A percentile compares a stretch with the other conserved stretches of the same genome.
Evolutionary conservation across 1,140 invertebrate genomes (phyloP).

Genomic region (Chironomus tepperi): DNA sequence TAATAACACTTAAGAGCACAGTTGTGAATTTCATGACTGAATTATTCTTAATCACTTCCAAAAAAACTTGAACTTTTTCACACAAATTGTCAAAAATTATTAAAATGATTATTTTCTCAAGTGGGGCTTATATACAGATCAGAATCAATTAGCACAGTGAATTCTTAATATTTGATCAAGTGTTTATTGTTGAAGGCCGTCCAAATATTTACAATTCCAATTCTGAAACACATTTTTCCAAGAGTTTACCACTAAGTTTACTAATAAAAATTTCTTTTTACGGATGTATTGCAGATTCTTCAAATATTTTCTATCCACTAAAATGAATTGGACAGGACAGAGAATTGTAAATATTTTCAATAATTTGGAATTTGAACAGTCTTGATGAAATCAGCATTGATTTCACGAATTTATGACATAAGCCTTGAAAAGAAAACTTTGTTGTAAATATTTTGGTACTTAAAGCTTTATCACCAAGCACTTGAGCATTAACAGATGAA

Average conservation of each 20-base stretch:
- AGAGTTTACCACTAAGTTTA: neutral
- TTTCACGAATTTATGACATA: no score
- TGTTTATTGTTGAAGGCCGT: neutral
- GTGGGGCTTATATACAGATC: neutral
- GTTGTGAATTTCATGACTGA: neutral
- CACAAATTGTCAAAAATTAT: neutral
- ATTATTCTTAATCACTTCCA: neutral
- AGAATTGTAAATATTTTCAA: neutral
- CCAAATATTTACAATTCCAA: neutral
- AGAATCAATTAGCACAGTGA: neutral
- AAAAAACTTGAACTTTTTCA: neutral
- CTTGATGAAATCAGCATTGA: no score
- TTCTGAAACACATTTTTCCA: neutral
- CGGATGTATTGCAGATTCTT: neutral
- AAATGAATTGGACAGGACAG: neutral
- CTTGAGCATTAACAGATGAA: no score
- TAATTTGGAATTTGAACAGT: no score
- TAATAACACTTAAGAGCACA: neutral
- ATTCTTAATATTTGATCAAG: neutral
- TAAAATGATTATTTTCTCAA: neutral
- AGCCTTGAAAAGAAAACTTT: no score
- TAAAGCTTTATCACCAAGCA: no score
- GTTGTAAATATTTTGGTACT: neutral
- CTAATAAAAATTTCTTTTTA: neutral
- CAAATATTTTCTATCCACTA: neutral